Evolutionary conservation across 2,113 vertebrate genomes (phyloP), one percentile per base, ranked within the genome.

Genomic region (Anthoscopus minutus): DNA sequence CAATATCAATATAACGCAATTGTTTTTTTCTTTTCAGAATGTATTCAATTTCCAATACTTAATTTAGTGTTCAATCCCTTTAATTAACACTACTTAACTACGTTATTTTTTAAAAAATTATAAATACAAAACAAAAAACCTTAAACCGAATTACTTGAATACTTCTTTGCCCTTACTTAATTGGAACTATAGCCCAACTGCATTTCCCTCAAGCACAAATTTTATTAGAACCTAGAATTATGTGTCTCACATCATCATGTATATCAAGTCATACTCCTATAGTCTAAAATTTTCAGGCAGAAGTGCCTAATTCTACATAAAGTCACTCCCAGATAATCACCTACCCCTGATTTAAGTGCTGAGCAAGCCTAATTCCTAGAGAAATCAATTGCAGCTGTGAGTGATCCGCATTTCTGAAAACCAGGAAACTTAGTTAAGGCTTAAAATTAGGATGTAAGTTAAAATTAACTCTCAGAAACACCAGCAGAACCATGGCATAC

Each of bases 361-460:
- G 67, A 95, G 48, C 67, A 88, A 90, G 82, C 60, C 85, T 81
- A 95, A 95, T 83, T 88, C 82, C 67, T 70, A 83, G 15, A 80
- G 54, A 95, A 92, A 96, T 88, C 95, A 73, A 95, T 15, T 23
- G 67, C 81, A 83, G 88, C 89, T 74, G 74, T 23, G 44, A 94
- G 51, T 35, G 82, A 86, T 60, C 67, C 6, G 64, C 44, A 77
- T 77, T 92, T 90, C 79, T 92, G 79, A 95, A 88, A 83, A 51
- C 23, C 11, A 62, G 45, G 16, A 71, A 86, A 92, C 81, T 82
- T 67, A 57, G 56, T 81, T 76, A 88, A 44, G 56, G 40, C 62
- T 90, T 65, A 60, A 71, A 80, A 81, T 88, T 20, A 64, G 61
- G 76, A 47, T 22, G 7, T 4, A 88, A 86, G 76, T 45, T 56